Evolutionary conservation across 1,140 invertebrate species (phyloP), one percentile per base, ranked within the genome.

Genomic region (Brachionus asplanchnoidis): DNA sequence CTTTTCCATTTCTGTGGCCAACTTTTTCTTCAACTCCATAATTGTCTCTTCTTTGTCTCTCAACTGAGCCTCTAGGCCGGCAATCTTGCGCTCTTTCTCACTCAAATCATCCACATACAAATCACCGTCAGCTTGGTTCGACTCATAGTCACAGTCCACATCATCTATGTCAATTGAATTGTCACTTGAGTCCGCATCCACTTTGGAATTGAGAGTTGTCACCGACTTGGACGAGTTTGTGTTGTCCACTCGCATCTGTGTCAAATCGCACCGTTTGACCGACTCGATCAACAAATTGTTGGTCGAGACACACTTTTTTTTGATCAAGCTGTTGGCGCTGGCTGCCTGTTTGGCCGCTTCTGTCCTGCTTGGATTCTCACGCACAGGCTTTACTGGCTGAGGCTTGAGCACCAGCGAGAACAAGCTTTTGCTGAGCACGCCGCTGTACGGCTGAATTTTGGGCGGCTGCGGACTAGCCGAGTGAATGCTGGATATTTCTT

Each of bases 361-460:
- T 42, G 5, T 12, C 20, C 44, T 42, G 14, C 4, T 5, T 6
- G 14, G 5, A 32, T 20, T 8, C 7, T 73, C 36, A 9, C 20
- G 28, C 0, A 60, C 53, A 28, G 79, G 79, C 32, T 82, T 82
- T 3, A 82, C 53, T 4, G 79, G 7, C 32, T 82, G 53, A 12
- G 79, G 79, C 17, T 65, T 82, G 5, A 60, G 40, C 20, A 82
- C 79, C n/a, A 82, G 26, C 6, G 79, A 82, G 32, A 82, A 82
- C 28, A 82, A 36, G n/a, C 79, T 82, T 36, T 82, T 82, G 40
- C 79, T 82, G 6, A 82, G 53, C 6, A 82, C 79, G 26, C 79
- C 79, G n/a, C 79, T 82, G 14, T 65, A 46, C 6, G 79, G 79
- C 40, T 82, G 79, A 68, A 82, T 82, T 60, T 42, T 60, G 32